Evolutionary conservation across 2,797 vertebrate genomes (phyloP).

Genomic region (Austrolebias charrua): DNA sequence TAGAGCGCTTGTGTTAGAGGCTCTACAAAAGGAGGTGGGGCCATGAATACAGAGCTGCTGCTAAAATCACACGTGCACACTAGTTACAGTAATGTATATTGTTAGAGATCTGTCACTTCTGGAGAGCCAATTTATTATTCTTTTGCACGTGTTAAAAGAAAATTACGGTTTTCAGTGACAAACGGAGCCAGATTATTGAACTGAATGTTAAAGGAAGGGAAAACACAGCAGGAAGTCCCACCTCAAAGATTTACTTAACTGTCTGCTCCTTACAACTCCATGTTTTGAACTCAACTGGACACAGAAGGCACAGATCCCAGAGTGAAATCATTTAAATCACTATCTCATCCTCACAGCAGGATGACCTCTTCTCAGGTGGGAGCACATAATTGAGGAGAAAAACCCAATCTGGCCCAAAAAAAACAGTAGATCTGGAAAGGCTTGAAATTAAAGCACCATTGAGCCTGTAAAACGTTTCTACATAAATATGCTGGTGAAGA

Average conservation of each 20-base stretch:
- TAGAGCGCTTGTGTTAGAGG: constrained; percentile 72
- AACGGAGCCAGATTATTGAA: constrained; percentile 31
- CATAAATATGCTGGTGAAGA: no score
- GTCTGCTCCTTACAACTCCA: constrained; percentile 24
- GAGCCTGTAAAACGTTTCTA: constrained; percentile 33
- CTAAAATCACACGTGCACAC: constrained; percentile 43
- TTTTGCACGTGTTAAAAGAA: constrained; percentile 49
- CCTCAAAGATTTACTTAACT: constrained; percentile 35
- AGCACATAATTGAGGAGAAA: constrained; percentile 19
- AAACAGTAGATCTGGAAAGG: constrained; percentile 6
- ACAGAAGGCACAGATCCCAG: constrained; percentile 25
- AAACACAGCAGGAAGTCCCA: constrained; percentile 22
- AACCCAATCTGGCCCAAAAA: constrained; percentile 22
- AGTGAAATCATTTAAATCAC: constrained; percentile 44
- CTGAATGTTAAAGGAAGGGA: constrained; percentile 30
- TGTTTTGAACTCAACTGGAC: constrained; percentile 38
- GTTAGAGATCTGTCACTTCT: constrained; percentile 51
- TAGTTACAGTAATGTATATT: no score
- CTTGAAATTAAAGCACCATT: constrained; percentile 34
- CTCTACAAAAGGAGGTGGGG: constrained; percentile 50
- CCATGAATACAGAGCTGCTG: constrained; percentile 36
- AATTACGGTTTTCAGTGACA: constrained; percentile 27
- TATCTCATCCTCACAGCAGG: constrained; percentile 37
- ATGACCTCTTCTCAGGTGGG: constrained; percentile 43
- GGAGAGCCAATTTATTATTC: constrained; percentile 44